Base-by-base conservation (phyloP, 2,888 invertebrate genomes). In the Loripinus fragilis region DNA sequence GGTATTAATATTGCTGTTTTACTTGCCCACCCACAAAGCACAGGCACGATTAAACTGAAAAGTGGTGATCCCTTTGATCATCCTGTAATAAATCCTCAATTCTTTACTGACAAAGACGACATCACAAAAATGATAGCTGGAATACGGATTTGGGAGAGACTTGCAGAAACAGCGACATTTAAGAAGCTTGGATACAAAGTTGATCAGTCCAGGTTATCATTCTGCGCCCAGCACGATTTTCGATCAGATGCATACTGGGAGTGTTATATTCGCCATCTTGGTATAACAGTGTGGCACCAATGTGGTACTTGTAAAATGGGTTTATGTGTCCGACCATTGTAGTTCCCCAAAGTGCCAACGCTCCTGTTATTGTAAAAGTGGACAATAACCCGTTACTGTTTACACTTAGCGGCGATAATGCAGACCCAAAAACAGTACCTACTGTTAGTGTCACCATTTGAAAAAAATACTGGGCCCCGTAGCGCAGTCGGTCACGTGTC, bases 81-180 rank as follows among this genome's bases (percentile, higher is more conserved):
- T 93, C 98, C 98, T 0, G 91, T 96, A 45, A 97, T 99, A 93
- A 96, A 98, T 93, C 97, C 98, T 0, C 97, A 98, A 90, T 99
- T 99, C 92, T 97, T 98, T 78, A 93, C 95, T 33, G 92, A 95
- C 10, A 38, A 67, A 23, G 48, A 67, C 15, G 85, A 85, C 42
- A 28, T 80, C 0, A 68, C 73, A 28, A 66, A 64, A 23, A 67
- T 76, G n/a, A 67, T 80, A 5, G 33, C 35, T 66, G 85, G 80
- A 68, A 52, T 72, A 33, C 45, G 68, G 35, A 30, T 77, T 1
- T 73, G 74, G 77, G 76, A 77, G 38, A 64, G 64, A 50, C 50
- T 77, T 45, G 68, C 74, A 7, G 42, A 76, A 30, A 79, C 82
- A n/a, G 55, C 71, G 50, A 20, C 76, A 23, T 71, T 82, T 60